These are phyloP conservation scores for Drosophila pandora DNA, from an alignment of 1,140 invertebrate species.

Conservation along the genomic window DNA sequence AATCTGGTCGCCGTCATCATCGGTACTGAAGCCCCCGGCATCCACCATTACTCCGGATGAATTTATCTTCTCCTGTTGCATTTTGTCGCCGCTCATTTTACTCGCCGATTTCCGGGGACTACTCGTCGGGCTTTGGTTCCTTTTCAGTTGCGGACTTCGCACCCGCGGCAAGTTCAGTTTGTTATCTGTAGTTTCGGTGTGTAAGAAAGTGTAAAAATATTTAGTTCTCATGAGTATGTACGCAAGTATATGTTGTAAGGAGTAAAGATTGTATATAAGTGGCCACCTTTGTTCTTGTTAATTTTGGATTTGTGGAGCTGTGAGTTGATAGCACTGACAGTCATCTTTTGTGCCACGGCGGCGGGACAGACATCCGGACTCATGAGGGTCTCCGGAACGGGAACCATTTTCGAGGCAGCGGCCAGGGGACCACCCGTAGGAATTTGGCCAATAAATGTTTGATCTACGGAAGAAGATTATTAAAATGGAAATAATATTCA, in stretches of 20 bases:
- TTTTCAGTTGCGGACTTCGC: slow-evolving; percentile 71
- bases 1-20: slow-evolving; percentile 82
- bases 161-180: slow-evolving; percentile 78
- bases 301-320: slow-evolving; percentile 76
- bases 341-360: slow-evolving; percentile 73
- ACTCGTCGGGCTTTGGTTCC: slow-evolving; percentile 66
- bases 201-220: slow-evolving; percentile 14
- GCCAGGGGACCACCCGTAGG: slow-evolving; percentile 86
- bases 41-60: slow-evolving; percentile 29
- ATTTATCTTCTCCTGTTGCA: slow-evolving; percentile 34
- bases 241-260: not conserved
- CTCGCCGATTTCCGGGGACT: slow-evolving; percentile 63
- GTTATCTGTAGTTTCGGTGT: slow-evolving; percentile 56
- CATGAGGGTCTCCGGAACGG: slow-evolving; percentile 93
- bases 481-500: not conserved
- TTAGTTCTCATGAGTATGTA: not conserved
- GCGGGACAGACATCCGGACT: slow-evolving; percentile 90
- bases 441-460: slow-evolving; percentile 57
- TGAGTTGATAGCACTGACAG: slow-evolving; percentile 66
- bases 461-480: slow-evolving; percentile 27
- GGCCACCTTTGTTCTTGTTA: slow-evolving; percentile 80
- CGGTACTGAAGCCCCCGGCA: slow-evolving; percentile 67
- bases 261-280: not conserved
- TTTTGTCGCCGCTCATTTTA: slow-evolving; percentile 20
- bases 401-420: slow-evolving; percentile 92